Evolutionary conservation across 30 jellyfish, hydroid and myxozoan genomes (phyloP).

Genomic region (Hydractinia echinata): DNA sequence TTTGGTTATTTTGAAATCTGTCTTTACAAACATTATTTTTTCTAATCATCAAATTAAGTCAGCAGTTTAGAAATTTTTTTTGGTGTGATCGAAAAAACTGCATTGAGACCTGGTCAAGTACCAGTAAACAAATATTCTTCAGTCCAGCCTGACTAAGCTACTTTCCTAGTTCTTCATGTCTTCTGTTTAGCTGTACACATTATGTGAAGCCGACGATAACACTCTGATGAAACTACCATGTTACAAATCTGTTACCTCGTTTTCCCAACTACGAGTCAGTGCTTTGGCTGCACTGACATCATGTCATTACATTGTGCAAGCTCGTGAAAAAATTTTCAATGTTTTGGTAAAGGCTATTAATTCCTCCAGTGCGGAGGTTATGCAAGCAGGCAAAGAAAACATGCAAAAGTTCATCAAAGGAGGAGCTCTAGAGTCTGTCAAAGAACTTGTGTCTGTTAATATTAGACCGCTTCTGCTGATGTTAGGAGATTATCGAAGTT

Average conservation of each 20-base stretch:
- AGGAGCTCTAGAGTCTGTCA: slow-evolving; percentile 94
- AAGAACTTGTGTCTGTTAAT: slow-evolving; percentile 94
- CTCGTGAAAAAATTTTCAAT: slow-evolving; percentile 93
- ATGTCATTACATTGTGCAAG: slow-evolving; percentile 98
- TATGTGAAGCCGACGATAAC: slow-evolving; percentile 98
- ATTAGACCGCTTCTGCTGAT: slow-evolving; percentile 91
- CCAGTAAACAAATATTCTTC: no score
- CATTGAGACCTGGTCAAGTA: no score
- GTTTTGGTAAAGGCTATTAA: slow-evolving; percentile 97
- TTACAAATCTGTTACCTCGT: slow-evolving; percentile 78
- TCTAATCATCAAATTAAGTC: no score
- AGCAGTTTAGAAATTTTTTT: no score
- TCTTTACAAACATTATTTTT: no score
- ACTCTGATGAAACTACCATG: slow-evolving; percentile 92
- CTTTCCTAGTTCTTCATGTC: neutral
- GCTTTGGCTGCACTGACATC: slow-evolving; percentile 99
- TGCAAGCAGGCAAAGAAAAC: slow-evolving; percentile 89
- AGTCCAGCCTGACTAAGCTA: neutral
- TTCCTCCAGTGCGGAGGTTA: slow-evolving; percentile 87
- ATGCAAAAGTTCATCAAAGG: slow-evolving; percentile 71
- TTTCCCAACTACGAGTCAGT: slow-evolving; percentile 86
- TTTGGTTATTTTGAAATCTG: no score
- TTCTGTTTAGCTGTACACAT: slow-evolving; percentile 69
- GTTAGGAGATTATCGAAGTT: slow-evolving; percentile 95
- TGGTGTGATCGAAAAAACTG: no score